Evolutionary conservation across 1,140 invertebrate genomes (phyloP).

Genomic region (Listronotus bonariensis): DNA sequence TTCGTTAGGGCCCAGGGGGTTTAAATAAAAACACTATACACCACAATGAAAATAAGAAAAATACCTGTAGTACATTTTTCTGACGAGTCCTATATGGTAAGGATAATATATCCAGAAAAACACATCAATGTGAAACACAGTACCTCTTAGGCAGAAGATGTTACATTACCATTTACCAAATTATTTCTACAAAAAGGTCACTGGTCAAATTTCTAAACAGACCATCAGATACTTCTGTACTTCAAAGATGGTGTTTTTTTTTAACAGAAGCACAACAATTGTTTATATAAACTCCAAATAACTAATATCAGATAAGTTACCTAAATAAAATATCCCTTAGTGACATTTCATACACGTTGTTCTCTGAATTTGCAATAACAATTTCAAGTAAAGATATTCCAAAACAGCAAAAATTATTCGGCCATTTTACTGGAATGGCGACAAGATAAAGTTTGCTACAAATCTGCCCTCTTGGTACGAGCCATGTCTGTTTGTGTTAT

Average conservation of each 20-base stretch:
- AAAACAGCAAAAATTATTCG: conserved; percentile 5
- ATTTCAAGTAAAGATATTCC: no score
- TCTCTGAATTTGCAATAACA: no score
- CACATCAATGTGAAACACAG: conserved; percentile 1
- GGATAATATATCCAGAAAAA: conserved; percentile 11
- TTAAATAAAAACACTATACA: neutral
- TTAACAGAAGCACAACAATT: neutral
- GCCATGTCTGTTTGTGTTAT: no score
- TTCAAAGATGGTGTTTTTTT: neutral
- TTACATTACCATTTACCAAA: conserved; percentile 7
- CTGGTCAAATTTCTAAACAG: no score
- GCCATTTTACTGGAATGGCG: conserved; percentile 10
- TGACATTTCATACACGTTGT: neutral
- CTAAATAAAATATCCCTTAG: conserved; percentile 11
- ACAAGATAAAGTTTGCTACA: no score
- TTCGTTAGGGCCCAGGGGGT: no score
- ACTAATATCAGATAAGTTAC: neutral
- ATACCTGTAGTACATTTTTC: conserved; percentile 32
- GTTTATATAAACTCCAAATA: neutral
- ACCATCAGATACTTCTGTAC: neutral
- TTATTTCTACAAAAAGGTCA: conserved; percentile 8
- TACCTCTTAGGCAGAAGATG: conserved; percentile 7
- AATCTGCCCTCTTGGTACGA: no score
- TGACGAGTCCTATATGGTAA: conserved; percentile 17
- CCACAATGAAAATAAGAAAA: neutral